A percentile compares a stretch with the other conserved stretches of the same genome.
These are phyloP conservation scores for Rhingia rostrata DNA, from an alignment of 2,888 invertebrate species.

Conservation along the genomic window DNA sequence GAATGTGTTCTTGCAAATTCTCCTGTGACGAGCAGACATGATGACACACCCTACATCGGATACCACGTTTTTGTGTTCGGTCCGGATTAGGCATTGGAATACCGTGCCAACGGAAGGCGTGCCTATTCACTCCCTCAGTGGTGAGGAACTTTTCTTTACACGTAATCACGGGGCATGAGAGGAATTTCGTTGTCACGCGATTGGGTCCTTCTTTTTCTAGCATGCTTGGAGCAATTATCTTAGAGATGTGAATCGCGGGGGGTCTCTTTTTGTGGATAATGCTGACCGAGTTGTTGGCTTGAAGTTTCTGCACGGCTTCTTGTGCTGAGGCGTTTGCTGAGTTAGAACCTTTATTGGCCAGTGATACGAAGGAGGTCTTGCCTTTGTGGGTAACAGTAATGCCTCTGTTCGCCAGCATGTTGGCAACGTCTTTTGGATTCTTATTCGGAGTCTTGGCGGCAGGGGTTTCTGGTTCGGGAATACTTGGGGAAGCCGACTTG, in stretches of 20 bases:
- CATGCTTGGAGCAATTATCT: conserved; percentile 67
- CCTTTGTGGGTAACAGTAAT: conserved; percentile 87
- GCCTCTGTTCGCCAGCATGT: conserved; percentile 89
- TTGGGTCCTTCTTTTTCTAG: conserved; percentile 82
- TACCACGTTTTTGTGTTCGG: conserved; percentile 76
- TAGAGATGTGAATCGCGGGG: conserved; percentile 81
- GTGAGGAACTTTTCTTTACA: conserved; percentile 84
- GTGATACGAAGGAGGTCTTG: conserved; percentile 84
- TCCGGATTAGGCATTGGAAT: conserved; percentile 59
- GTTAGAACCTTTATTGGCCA: conserved; percentile 82
- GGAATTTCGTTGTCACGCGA: conserved; percentile 59
- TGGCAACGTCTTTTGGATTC: conserved; percentile 90
- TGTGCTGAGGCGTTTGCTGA: conserved; percentile 82
- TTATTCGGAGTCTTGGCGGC: conserved; percentile 86
- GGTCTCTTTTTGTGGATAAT: conserved; percentile 85
- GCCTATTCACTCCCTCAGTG: conserved; percentile 83
- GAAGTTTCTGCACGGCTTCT: conserved; percentile 81
- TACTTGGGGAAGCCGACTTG: conserved; percentile 84
- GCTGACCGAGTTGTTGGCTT: conserved; percentile 86
- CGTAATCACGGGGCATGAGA: conserved; percentile 79
- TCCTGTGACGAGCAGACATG: conserved; percentile 88
- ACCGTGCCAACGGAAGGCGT: conserved; percentile 79
- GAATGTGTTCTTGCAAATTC: conserved; percentile 86
- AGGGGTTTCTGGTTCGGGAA: conserved; percentile 89
- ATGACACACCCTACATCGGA: conserved; percentile 88